These are phyloP conservation scores for Aurelia sp. DNA, from an alignment of 30 jellyfish, hydroid and myxozoan species.

Conservation along the genomic window DNA sequence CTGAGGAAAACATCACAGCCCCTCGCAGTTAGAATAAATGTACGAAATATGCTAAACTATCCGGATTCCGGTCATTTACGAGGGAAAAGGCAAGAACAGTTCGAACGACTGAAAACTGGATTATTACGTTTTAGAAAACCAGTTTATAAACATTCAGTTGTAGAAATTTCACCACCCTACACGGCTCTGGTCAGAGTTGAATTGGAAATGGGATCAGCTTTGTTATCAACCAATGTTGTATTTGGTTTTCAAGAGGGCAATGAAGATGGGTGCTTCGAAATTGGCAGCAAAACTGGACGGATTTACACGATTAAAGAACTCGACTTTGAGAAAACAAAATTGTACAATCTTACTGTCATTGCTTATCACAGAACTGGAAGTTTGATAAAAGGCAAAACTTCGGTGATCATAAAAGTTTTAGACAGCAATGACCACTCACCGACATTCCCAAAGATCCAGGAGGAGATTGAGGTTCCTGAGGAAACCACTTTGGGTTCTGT, in stretches of 20 bases:
- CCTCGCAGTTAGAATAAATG: constrained; percentile 52
- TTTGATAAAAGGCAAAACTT: constrained; percentile 60
- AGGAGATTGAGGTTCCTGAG: constrained; percentile 49
- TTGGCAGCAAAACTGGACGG: constrained; percentile 78
- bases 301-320: constrained; percentile 65
- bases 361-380: constrained; percentile 63
- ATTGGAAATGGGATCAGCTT: not conserved
- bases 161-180: constrained; percentile 85
- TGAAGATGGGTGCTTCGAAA: constrained; percentile 77
- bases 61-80: constrained; percentile 41
- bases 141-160: constrained; percentile 29
- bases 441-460: constrained; percentile 34
- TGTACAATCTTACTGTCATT: constrained; percentile 61
- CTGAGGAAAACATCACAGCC: constrained; percentile 44
- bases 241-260: constrained; percentile 77
- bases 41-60: not conserved
- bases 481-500: constrained; percentile 62
- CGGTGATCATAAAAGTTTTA: constrained; percentile 53
- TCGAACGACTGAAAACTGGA: not conserved
- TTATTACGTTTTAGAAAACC: constrained; percentile 21
- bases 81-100: constrained; percentile 49
- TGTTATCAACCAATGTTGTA: constrained; percentile 23
- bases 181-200: constrained; percentile 70
- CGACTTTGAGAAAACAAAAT: constrained; percentile 61
- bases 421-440: constrained; percentile 87